Percentiles rank a stretch among this genome's conserved stretches.
Conservation (phyloP, 2,113 vertebrate genomes). For the Phasianus colchicus region DNA sequence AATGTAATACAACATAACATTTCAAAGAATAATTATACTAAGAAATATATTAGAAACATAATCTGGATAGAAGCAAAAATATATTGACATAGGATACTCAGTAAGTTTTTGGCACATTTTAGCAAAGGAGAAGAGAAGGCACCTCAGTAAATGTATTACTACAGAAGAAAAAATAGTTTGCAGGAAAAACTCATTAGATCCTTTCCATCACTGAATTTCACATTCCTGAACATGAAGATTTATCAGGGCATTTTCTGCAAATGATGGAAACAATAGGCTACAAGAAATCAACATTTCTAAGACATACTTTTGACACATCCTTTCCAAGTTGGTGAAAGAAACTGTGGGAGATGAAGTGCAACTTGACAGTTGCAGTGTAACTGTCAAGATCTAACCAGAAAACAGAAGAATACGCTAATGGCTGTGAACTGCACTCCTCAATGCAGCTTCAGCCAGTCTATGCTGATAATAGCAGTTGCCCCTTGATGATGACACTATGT, state of each 20-base stretch:
- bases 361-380: constrained; percentile 15
- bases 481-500: background rate
- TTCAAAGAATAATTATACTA: background rate
- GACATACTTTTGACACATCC: background rate
- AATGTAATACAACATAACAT: background rate
- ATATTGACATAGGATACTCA: background rate
- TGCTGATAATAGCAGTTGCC: background rate
- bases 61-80: background rate
- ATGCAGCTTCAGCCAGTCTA: background rate
- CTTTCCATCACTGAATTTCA: background rate
- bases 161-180: background rate
- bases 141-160: background rate
- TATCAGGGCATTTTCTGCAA: background rate
- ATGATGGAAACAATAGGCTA: background rate
- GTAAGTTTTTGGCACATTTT: background rate
- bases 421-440: background rate
- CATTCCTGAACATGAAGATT: background rate
- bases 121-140: background rate
- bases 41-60: background rate
- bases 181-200: background rate
- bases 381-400: constrained; percentile 32
- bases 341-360: constrained; percentile 14
- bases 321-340: background rate
- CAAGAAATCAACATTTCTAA: constrained; percentile 30
- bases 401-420: background rate